These are phyloP conservation scores for Tapirus indicus DNA, from an alignment of 2,797 vertebrate genomes.

Conservation along the genomic window DNA sequence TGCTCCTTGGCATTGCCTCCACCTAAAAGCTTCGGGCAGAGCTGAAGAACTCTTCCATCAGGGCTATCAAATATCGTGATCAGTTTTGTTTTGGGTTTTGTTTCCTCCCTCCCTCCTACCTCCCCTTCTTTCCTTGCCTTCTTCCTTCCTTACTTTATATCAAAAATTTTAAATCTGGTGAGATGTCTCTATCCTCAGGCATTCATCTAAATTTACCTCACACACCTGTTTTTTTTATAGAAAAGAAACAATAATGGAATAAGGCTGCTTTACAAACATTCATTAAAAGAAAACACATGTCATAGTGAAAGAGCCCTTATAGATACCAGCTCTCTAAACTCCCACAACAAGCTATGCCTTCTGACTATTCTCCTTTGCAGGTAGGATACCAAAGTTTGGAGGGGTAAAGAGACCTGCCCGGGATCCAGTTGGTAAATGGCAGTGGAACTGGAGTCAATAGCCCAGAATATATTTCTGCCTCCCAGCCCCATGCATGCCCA, in stretches of 20 bases:
- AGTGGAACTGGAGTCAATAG: neutral
- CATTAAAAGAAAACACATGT: neutral
- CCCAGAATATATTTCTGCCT: neutral
- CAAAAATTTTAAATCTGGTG: neutral
- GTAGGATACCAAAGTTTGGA: neutral
- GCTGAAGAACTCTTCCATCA: neutral
- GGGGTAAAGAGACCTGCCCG: neutral
- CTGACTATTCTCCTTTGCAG: neutral
- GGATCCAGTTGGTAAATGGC: neutral
- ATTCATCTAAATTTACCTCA: slow-evolving; percentile 21
- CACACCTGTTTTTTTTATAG: neutral
- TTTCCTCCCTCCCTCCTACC: neutral
- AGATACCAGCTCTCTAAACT: neutral
- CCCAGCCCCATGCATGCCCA: no score
- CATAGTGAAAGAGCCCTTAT: neutral
- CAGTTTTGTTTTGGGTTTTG: neutral
- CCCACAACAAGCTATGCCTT: neutral
- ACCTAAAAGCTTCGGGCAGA: neutral
- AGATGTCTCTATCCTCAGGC: neutral
- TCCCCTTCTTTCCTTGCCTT: neutral
- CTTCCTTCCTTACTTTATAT: neutral
- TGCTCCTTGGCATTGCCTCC: neutral
- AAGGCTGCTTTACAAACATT: neutral
- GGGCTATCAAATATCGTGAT: neutral
- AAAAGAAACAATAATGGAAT: neutral